Percentiles rank a stretch among this genome's conserved stretches.
Conservation (phyloP, 2,113 vertebrate species). For the Athene cunicularia region DNA sequence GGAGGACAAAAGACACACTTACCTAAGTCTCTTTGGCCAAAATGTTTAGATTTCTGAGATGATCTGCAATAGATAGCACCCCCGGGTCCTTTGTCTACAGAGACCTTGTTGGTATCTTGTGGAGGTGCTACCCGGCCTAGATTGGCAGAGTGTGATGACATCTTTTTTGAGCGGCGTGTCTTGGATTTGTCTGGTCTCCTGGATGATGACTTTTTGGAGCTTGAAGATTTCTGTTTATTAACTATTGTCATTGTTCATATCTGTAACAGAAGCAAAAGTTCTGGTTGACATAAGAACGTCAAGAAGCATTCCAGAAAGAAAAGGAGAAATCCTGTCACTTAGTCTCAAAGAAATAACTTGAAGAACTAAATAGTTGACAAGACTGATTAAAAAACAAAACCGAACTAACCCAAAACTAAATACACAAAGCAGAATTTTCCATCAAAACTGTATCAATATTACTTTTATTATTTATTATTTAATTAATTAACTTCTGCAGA, state of each 20-base stretch:
- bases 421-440: background rate
- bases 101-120: conserved; percentile 82
- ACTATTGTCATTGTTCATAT: conserved; percentile 98
- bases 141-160: conserved; percentile 87
- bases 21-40: conserved; percentile 86
- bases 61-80: conserved; percentile 86
- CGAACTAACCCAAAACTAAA: background rate
- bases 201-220: conserved; percentile 86
- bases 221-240: conserved; percentile 94
- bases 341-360: background rate
- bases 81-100: conserved; percentile 86
- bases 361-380: background rate
- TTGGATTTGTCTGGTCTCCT: conserved; percentile 77
- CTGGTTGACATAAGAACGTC: background rate
- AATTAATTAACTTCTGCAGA: background rate
- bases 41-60: conserved; percentile 82
- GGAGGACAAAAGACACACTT: conserved; percentile 1
- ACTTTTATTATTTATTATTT: background rate
- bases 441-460: background rate
- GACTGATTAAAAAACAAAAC: background rate
- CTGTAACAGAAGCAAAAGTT: conserved; percentile 71
- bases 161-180: conserved; percentile 86
- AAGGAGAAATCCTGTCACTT: background rate
- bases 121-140: conserved; percentile 84
- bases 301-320: background rate